Percentiles rank a stretch among this genome's conserved stretches.
Evolutionary conservation across 2,888 invertebrate species (phyloP).

Genomic region (Leptopilina syphax): DNA sequence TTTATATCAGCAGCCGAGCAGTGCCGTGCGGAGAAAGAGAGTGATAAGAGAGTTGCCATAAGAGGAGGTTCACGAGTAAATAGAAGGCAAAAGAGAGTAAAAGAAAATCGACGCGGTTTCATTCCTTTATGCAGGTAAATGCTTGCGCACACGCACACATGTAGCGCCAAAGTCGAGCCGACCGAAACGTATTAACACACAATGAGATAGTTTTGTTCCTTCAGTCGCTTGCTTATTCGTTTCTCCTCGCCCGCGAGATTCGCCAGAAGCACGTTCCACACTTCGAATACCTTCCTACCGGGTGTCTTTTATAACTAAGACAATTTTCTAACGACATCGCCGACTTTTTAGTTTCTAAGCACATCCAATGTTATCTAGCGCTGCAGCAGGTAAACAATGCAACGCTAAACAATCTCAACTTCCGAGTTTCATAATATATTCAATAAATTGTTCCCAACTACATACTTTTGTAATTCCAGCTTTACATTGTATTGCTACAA

Average conservation of each 20-base stretch:
- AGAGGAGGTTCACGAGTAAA: slow-evolving; percentile 54
- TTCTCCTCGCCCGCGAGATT: slow-evolving; percentile 56
- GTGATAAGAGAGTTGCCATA: slow-evolving; percentile 58
- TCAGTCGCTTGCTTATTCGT: slow-evolving; percentile 64
- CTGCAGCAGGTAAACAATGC: no score
- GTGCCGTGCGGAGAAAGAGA: slow-evolving; percentile 39
- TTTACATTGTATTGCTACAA: no score
- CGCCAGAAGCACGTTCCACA: slow-evolving; percentile 66
- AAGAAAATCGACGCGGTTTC: slow-evolving; percentile 49
- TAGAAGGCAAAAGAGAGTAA: slow-evolving; percentile 46
- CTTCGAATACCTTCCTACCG: slow-evolving; percentile 63
- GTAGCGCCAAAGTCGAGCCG: slow-evolving; percentile 62
- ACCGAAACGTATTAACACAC: slow-evolving; percentile 76
- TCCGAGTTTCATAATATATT: no score
- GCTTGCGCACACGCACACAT: slow-evolving; percentile 49
- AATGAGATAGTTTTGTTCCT: slow-evolving; percentile 77
- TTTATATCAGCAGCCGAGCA: slow-evolving; percentile 44
- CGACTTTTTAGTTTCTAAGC: neutral
- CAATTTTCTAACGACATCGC: neutral
- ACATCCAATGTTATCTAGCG: no score
- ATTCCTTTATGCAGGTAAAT: slow-evolving; percentile 52
- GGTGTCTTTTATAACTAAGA: slow-evolving; percentile 55
- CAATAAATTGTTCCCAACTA: no score
- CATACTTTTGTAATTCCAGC: no score
- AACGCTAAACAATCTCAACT: no score